These are phyloP conservation scores for Cephus sareptanus DNA, from an alignment of 2,888 invertebrate species.

Conservation along the genomic window DNA sequence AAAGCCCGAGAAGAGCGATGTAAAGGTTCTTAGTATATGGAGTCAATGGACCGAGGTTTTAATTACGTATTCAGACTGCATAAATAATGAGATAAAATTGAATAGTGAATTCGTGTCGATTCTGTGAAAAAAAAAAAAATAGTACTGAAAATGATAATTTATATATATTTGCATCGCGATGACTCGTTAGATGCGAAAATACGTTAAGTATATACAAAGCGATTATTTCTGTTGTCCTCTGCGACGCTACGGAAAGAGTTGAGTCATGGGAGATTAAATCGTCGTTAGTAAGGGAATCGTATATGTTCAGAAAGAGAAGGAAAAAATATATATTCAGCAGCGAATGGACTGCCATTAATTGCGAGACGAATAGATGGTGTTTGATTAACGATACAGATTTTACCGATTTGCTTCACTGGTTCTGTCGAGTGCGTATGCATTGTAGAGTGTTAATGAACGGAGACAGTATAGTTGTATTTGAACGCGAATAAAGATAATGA, in stretches of 20 bases:
- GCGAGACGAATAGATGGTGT: not conserved
- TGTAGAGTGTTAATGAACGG: too few relatives aligned
- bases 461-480: too few relatives aligned
- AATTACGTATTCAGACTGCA: not conserved
- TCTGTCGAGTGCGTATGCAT: too few relatives aligned
- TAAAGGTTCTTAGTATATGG: not conserved
- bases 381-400: not conserved
- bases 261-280: not conserved
- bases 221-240: not conserved
- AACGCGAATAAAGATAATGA: too few relatives aligned
- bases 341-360: not conserved
- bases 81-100: not conserved
- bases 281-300: not conserved
- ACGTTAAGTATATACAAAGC: not conserved
- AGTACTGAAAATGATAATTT: not conserved
- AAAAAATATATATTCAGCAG: not conserved
- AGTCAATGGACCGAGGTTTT: not conserved
- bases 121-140: not conserved
- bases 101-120: not conserved
- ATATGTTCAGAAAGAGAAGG: not conserved
- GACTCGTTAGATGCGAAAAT: not conserved
- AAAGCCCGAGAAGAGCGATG: not conserved
- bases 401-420: not conserved
- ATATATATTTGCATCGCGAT: not conserved
- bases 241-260: not conserved